Conservation (phyloP, 1,140 invertebrate species). For the Metaphire vulgaris region DNA sequence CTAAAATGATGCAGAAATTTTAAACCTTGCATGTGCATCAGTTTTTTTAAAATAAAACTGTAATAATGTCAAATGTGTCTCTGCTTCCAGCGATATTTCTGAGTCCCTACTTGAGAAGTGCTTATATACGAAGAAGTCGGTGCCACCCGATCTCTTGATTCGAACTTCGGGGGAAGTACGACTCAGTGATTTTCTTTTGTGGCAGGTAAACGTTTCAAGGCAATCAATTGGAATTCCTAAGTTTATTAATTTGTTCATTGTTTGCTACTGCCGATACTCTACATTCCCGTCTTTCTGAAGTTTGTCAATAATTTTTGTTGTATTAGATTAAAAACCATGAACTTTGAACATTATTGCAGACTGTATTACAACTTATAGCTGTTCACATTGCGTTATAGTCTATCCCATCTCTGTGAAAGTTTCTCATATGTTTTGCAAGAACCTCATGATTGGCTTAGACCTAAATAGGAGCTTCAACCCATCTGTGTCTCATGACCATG, state of each 20-base stretch:
- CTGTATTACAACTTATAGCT: neutral
- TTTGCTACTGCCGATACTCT: neutral
- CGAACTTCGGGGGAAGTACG: slow-evolving; percentile 92
- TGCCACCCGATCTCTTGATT: slow-evolving; percentile 78
- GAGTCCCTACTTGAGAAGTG: slow-evolving; percentile 71
- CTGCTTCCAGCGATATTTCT: slow-evolving; percentile 66
- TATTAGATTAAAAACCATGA: neutral
- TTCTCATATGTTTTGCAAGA: no score
- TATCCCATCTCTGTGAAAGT: no score
- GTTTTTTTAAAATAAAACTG: no score
- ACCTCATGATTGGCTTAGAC: no score
- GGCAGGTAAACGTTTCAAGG: slow-evolving; percentile 66
- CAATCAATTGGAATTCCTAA: neutral
- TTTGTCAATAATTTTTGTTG: neutral
- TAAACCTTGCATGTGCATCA: no score
- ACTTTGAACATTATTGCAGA: neutral
- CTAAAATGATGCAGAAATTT: no score
- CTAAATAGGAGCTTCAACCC: no score
- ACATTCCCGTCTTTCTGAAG: neutral
- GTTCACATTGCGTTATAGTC: no score
- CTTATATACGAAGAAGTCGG: slow-evolving; percentile 69
- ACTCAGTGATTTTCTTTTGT: slow-evolving; percentile 91
- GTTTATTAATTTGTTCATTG: neutral
- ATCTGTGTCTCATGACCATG: no score
- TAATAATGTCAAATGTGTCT: no score